Evolutionary conservation across 2,888 invertebrate genomes (phyloP), one percentile per base, ranked within the genome.

Genomic region (Eumerus sabulonum): DNA sequence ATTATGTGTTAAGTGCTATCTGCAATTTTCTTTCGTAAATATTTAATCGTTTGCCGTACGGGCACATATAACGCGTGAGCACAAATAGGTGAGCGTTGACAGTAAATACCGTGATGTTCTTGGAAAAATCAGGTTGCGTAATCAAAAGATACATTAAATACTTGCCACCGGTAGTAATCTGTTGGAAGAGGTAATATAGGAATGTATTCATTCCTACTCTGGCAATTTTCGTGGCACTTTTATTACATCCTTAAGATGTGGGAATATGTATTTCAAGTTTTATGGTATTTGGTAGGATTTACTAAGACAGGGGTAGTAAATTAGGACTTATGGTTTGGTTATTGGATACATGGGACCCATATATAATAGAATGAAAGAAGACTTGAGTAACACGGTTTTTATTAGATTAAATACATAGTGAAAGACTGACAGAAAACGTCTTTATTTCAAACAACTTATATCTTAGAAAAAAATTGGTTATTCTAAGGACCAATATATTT

Each of bases 1-100:
- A 79, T 79, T 79, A 73, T 59, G 79, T 79, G 79, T 79, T 79
- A 79, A 79, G 79, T 79, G 79, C 73, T 73, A 79, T 79, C 79
- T 79, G 79, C 68, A 79, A 70, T 73, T 79, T 79, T 60, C 79
- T 79, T 79, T 70, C 73, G 63, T 73, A 79, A 79, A 79, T 79
- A 79, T 73, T 79, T 79, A 73, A 79, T 73, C 73, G 59, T 50
- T 60, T n/a, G 44, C 59, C 27, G 38, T 53, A 53, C 12, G 13
- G 14, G 7, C 35, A 19, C 35, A 36, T 11, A 38, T 5, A 53
- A 5, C 27, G n/a, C 35, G 13, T 14, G 18, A 9, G n/a, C n/a
- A 13, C 27, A 35, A 9, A 14, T 35, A 35, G 19, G 13, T 36
- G 44, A 59, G 42, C 51, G 64, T 7, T 27, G 27, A 27, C 27